Conservation (phyloP, 2,113 vertebrate genomes). For the Orcinus orca region DNA sequence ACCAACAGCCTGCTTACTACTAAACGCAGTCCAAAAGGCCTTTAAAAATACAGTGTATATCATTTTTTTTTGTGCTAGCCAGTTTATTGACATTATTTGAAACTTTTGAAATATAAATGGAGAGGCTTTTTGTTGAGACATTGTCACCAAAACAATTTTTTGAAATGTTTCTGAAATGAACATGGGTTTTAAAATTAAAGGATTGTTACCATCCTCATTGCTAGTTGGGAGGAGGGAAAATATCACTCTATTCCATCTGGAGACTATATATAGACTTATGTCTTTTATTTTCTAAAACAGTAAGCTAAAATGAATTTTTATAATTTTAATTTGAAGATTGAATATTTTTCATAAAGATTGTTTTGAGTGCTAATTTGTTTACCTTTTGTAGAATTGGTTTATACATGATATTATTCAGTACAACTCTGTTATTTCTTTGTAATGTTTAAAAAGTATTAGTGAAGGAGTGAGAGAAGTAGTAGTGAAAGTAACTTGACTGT, state of each 20-base stretch:
- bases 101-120: conserved; percentile 71
- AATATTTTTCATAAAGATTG: conserved; percentile 79
- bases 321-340: conserved; percentile 72
- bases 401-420: conserved; percentile 68
- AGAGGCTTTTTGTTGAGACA: conserved; percentile 80
- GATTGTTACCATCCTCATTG: conserved; percentile 47
- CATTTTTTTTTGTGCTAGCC: conserved; percentile 76
- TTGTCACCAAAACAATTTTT: conserved; percentile 69
- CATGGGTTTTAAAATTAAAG: conserved; percentile 51
- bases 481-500: conserved; percentile 73
- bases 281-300: conserved; percentile 68
- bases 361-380: conserved; percentile 80
- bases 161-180: conserved; percentile 76
- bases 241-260: conserved; percentile 39
- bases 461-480: conserved; percentile 48
- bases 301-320: conserved; percentile 67
- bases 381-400: conserved; percentile 78
- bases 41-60: conserved; percentile 76
- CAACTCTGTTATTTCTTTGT: conserved; percentile 80
- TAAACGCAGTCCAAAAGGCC: conserved; percentile 85
- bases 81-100: conserved; percentile 76
- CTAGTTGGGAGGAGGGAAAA: conserved; percentile 58
- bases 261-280: conserved; percentile 38
- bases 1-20: conserved; percentile 90
- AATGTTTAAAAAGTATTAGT: conserved; percentile 72